phyloP scores from a whole-genome alignment of 2,888 invertebrate species.

The Scaptomyza reducta region DNA sequence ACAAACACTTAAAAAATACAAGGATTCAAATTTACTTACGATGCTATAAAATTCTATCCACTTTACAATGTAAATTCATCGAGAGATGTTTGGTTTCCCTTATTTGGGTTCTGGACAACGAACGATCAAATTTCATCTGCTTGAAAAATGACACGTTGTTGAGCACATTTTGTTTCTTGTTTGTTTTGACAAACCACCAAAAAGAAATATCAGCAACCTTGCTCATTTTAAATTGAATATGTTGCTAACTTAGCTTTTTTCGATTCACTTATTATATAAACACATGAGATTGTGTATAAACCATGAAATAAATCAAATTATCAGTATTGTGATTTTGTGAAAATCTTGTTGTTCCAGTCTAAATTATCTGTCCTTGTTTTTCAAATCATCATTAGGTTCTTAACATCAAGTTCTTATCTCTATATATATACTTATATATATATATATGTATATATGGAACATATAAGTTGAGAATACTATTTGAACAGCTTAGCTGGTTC shows the following conservation, averaged over 20 bases:
- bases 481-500: conserved; percentile 4
- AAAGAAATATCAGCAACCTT: neutral
- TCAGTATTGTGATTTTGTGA: neutral
- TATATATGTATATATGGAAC: neutral
- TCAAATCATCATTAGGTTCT: neutral
- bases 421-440: neutral
- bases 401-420: neutral
- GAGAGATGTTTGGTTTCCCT: neutral
- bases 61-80: neutral
- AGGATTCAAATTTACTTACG: neutral
- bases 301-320: neutral
- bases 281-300: neutral
- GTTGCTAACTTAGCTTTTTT: neutral
- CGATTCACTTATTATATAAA: neutral
- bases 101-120: too few species aligned
- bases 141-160: neutral
- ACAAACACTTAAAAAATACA: neutral
- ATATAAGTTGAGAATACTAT: neutral
- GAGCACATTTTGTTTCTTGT: neutral
- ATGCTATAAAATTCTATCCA: neutral
- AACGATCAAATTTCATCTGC: neutral
- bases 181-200: neutral
- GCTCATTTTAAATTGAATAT: neutral
- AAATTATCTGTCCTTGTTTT: neutral
- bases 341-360: too few species aligned